Evolutionary conservation across 1,140 invertebrate species (phyloP).

Genomic region (Pseudachorutes palmiensis): DNA sequence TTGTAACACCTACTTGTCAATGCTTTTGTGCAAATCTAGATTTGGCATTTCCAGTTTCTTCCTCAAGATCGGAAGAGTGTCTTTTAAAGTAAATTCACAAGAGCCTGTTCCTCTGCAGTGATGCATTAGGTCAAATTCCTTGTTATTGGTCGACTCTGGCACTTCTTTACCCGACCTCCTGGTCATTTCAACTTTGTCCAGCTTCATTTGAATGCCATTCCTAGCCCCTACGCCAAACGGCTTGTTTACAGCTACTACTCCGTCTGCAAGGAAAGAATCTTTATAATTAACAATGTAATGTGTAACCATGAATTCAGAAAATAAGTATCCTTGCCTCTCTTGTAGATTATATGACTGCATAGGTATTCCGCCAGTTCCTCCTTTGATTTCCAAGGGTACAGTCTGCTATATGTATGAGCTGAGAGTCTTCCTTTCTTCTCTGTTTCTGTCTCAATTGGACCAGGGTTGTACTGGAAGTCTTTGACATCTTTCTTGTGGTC

Average conservation of each 20-base stretch:
- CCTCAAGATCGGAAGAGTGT: conserved; percentile 40
- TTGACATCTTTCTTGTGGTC: not conserved
- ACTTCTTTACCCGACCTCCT: not conserved
- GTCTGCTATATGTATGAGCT: conserved; percentile 39
- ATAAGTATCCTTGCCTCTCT: conserved; percentile 41
- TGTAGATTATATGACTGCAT: conserved; percentile 40
- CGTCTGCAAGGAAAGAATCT: conserved; percentile 40
- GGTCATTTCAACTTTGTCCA: not conserved
- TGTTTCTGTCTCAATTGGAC: not conserved
- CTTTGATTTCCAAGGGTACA: conserved; percentile 43
- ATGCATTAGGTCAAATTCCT: conserved; percentile 23
- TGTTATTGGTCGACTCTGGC: not conserved
- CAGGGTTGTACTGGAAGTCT: not conserved
- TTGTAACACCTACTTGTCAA: conserved; percentile 42
- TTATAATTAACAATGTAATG: no score
- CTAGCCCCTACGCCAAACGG: conserved; percentile 43
- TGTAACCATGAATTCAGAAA: no score
- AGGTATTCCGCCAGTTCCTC: conserved; percentile 37
- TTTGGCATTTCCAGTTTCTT: conserved; percentile 38
- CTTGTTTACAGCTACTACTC: conserved; percentile 45
- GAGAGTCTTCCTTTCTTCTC: not conserved
- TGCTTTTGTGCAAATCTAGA: conserved; percentile 38
- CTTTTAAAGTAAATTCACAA: conserved; percentile 39
- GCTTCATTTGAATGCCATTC: not conserved
- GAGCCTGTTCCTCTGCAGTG: conserved; percentile 15